Evolutionary conservation across 2,797 vertebrate species (phyloP).

Genomic region (Eulemur coronatus): DNA sequence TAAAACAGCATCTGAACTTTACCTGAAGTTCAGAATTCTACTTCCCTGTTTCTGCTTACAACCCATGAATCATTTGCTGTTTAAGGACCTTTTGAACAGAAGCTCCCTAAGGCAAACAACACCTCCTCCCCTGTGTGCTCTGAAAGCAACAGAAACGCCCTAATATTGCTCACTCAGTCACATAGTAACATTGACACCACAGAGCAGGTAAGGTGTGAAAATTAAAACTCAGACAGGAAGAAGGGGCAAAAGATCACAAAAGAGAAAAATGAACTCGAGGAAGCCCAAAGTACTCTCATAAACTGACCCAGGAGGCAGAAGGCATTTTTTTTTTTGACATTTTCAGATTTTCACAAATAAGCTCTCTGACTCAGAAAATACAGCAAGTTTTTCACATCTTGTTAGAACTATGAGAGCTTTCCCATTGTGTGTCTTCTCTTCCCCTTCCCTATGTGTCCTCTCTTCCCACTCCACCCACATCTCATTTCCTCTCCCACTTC

Average conservation of each 20-base stretch:
- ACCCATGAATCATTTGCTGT: background rate
- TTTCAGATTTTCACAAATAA: conserved; percentile 19
- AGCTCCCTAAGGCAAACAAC: conserved; percentile 12
- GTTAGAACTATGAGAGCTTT: background rate
- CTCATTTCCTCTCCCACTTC: conserved; percentile 35
- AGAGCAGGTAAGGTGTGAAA: background rate
- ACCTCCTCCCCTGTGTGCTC: background rate
- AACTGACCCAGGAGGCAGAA: background rate
- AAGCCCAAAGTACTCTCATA: background rate
- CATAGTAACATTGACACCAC: background rate
- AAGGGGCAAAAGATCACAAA: background rate
- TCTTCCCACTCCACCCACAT: conserved; percentile 15
- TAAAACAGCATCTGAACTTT: conserved; percentile 25
- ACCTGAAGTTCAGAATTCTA: conserved; percentile 25
- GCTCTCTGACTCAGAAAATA: conserved; percentile 33
- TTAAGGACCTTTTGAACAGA: conserved; percentile 39
- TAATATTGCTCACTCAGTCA: background rate
- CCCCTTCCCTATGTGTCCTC: background rate
- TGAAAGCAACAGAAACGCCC: background rate
- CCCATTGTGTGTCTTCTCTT: background rate
- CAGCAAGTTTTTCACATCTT: background rate
- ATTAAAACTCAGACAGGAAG: conserved; percentile 27
- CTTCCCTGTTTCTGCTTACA: conserved; percentile 51
- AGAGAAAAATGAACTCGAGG: background rate
- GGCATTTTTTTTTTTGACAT: background rate